phyloP scores from a whole-genome alignment of 2,797 vertebrate species.

The Clamator glandarius region DNA sequence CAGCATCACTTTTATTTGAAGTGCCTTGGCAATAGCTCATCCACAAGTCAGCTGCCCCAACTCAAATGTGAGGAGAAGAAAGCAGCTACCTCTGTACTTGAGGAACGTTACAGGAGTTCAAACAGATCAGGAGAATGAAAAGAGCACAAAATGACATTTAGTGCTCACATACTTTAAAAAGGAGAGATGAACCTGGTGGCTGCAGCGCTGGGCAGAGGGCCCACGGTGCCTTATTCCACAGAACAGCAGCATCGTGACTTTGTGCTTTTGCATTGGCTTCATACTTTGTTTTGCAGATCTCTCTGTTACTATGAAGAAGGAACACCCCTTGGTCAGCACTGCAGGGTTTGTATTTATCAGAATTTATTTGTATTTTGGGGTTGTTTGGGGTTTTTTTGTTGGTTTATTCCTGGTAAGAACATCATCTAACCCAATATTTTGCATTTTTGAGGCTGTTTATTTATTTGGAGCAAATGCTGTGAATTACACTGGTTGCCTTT shows the following conservation, averaged over 20 bases:
- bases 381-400: neutral
- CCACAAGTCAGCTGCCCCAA: neutral
- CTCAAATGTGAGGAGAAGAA: neutral
- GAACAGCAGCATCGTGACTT: accelerated
- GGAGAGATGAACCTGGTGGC: neutral
- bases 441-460: neutral
- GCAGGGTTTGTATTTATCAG: neutral
- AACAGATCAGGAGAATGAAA: neutral
- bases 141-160: neutral
- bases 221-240: accelerated
- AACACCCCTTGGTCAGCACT: neutral
- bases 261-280: accelerated
- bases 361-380: neutral
- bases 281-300: neutral
- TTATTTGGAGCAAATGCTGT: neutral
- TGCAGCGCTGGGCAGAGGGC: neutral
- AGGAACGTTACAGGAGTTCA: neutral
- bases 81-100: accelerated
- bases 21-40: neutral
- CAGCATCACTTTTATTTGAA: neutral
- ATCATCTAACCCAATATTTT: neutral
- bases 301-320: neutral
- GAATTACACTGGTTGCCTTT: accelerated
- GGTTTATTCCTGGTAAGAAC: neutral
- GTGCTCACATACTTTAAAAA: neutral